These are phyloP conservation scores for Cephus rjabovi DNA, from an alignment of 2,888 invertebrate genomes.

Conservation along the genomic window DNA sequence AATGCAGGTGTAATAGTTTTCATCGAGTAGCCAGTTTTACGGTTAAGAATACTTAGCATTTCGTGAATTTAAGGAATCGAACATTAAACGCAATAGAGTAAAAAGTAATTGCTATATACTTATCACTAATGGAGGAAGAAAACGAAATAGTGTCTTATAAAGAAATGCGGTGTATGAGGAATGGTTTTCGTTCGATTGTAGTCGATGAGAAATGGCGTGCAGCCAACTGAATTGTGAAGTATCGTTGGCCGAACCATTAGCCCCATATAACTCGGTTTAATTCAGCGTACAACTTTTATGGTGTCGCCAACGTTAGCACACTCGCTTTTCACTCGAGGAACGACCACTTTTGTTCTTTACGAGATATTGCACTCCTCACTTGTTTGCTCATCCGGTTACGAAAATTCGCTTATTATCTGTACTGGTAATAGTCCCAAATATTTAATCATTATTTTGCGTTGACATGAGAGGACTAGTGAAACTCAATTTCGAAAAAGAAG, in stretches of 20 bases:
- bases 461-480: not conserved
- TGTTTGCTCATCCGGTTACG: not conserved
- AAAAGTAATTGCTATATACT: not conserved
- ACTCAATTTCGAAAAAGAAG: not conserved
- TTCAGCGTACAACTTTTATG: constrained; percentile 41
- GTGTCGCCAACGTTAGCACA: constrained; percentile 2
- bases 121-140: not conserved
- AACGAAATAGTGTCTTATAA: not conserved
- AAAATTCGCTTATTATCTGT: too few species aligned
- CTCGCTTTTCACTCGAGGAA: not conserved
- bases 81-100: not conserved
- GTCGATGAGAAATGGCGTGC: constrained; percentile 24
- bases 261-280: constrained; percentile 33
- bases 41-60: not conserved
- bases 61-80: not conserved
- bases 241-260: constrained; percentile 42
- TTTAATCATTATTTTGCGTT: not conserved
- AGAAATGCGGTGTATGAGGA: not conserved
- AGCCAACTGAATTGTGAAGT: constrained; percentile 34
- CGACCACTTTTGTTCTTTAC: not conserved
- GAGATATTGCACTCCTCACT: not conserved
- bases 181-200: not conserved
- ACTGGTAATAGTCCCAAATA: not conserved
- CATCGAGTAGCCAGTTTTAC: not conserved
- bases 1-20: not conserved